Base-by-base conservation (phyloP, 2,797 vertebrate genomes). In the Rhynchonycteris naso region DNA sequence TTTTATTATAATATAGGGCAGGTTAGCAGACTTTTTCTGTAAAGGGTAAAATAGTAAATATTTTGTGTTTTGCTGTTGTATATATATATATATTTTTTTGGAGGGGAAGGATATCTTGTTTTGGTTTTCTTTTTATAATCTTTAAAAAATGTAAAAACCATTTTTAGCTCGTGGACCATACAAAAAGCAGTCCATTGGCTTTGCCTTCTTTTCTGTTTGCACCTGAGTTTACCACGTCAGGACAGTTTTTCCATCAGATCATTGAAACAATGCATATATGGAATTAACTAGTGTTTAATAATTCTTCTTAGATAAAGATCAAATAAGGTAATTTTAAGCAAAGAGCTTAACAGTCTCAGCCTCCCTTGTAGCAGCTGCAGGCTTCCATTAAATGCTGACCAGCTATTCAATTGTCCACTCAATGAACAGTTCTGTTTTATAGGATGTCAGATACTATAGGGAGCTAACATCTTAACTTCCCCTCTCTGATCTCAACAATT, bases 301-400 rank as follows among this genome's bases (percentile, higher is more conserved):
- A 86, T 84, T 95, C 72, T 82, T 91, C 30, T 61, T 87, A 83
- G 59, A 75, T 87, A 21, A 93, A 94, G 87, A 90, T 82, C 87
- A 88, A 72, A 24, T 59, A 50, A n/a, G 74, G 24, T n/a, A 52
- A 43, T 88, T 92, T 65, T 33, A 82, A 69, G 43, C 30, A 63
- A 83, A 79, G 7, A 87, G 66, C 30, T 0, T 4, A 28, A 47
- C 50, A n/a, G 54, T 21, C 52, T 33, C 69, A 68, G 58, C 1
- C 52, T 95, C 71, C 13, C 35, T 69, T 47, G 22, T 26, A 43
- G 24, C 47, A 65, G 83, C 35, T 81, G 15, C 16, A 75, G 89
- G 35, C 15, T 87, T 86, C 71, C 22, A 79, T 66, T 59, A 91
- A 66, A 96, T 69, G 35, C 21, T 88, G 76, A 59, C 66, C 50